A percentile compares a stretch with the other conserved stretches of the same genome.
Evolutionary conservation across 1,140 invertebrate genomes (phyloP).

Genomic region (Drosophila jambulina): DNA sequence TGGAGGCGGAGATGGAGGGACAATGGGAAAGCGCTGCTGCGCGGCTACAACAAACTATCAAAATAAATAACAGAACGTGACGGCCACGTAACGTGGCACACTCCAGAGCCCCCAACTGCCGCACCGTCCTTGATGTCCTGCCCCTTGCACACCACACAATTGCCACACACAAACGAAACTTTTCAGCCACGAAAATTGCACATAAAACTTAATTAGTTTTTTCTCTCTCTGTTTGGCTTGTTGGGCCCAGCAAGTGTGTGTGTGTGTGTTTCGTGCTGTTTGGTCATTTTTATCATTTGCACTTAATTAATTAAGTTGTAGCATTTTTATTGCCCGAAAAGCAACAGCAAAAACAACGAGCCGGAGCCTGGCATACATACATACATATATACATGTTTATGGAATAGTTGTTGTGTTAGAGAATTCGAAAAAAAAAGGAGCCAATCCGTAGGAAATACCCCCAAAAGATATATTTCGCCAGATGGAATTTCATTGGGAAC

Average conservation of each 20-base stretch:
- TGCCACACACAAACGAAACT: constrained; percentile 68
- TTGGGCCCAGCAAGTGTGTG: constrained; percentile 14
- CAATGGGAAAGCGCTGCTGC: neutral
- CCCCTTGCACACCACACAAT: constrained; percentile 37
- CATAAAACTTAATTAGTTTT: constrained; percentile 84
- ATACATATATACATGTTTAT: constrained; percentile 34
- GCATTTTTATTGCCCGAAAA: constrained; percentile 76
- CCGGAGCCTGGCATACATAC: neutral
- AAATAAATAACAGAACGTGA: constrained; percentile 73
- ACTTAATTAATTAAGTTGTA: constrained; percentile 84
- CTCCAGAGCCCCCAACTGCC: neutral
- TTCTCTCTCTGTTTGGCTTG: constrained; percentile 49
- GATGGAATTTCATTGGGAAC: constrained; percentile 25
- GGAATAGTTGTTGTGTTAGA: constrained; percentile 28
- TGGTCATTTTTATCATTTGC: constrained; percentile 83
- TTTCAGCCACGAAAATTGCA: constrained; percentile 83
- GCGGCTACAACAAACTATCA: constrained; percentile 57
- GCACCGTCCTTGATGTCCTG: neutral
- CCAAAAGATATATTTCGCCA: constrained; percentile 6
- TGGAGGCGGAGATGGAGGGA: neutral
- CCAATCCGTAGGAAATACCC: constrained; percentile 21
- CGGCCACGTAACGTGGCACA: constrained; percentile 59
- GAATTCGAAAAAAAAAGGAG: constrained; percentile 41
- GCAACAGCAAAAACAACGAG: constrained; percentile 43
- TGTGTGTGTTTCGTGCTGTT: constrained; percentile 63